phyloP scores from a whole-genome alignment of 2,888 invertebrate genomes.

The Bembecia ichneumoniformis region DNA sequence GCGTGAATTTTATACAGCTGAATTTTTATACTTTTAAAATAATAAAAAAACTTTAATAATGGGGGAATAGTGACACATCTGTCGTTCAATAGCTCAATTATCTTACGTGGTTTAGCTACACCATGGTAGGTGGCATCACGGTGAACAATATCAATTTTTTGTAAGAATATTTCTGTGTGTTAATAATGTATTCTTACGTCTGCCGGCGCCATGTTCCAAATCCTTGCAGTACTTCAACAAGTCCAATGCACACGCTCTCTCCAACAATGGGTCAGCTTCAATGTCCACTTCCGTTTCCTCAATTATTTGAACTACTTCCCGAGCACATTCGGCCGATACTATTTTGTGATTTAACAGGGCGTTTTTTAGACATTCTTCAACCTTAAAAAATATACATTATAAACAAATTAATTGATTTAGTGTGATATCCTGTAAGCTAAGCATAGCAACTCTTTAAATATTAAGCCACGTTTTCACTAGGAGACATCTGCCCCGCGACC shows the following conservation, averaged over 20 bases:
- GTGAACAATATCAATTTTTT: neutral
- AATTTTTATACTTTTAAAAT: too few relatives aligned
- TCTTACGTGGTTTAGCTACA: too few relatives aligned
- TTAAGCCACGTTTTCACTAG: too few relatives aligned
- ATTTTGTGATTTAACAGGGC: conserved; percentile 82
- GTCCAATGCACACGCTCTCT: conserved; percentile 90
- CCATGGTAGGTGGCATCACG: neutral
- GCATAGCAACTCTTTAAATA: too few relatives aligned
- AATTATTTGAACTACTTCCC: conserved; percentile 90
- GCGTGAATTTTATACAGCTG: too few relatives aligned
- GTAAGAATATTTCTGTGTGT: too few relatives aligned
- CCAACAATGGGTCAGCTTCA: conserved; percentile 92
- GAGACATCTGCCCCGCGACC: too few relatives aligned
- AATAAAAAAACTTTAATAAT: too few relatives aligned
- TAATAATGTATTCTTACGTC: conserved; percentile 80
- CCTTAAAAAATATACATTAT: conserved; percentile 49
- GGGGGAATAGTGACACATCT: too few relatives aligned
- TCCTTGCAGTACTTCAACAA: conserved; percentile 84
- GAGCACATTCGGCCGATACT: conserved; percentile 80
- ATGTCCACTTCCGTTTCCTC: conserved; percentile 94
- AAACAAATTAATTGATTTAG: too few relatives aligned
- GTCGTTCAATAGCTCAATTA: neutral
- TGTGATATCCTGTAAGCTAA: too few relatives aligned
- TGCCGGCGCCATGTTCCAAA: conserved; percentile 89
- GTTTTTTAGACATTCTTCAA: conserved; percentile 93